Evolutionary conservation across 2,797 vertebrate species (phyloP), one percentile per base, ranked within the genome.

Genomic region (Notolabrus celidotus): DNA sequence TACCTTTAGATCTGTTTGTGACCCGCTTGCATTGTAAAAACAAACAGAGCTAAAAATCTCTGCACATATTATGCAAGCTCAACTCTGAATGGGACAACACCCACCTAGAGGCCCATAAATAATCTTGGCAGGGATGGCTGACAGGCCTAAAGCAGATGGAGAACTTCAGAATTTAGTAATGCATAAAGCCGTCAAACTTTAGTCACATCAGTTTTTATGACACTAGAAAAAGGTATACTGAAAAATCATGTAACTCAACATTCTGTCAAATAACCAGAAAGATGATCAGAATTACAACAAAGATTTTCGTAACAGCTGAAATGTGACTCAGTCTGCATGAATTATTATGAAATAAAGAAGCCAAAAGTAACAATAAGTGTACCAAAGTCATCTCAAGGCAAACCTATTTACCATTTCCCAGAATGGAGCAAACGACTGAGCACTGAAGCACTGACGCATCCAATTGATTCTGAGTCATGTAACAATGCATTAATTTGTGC

Each of bases 51-150:
- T 47, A 5, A 47, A 47, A 47, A 25, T 47, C 46, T 45, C 22
- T 14, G 10, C 20, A 12, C 10, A 23, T 45, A 25, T 47, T 47
- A 47, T 47, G 23, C 46, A 25, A 47, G 45, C 46, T 25, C 46
- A 47, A 47, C 45, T 25, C 45, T 47, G 45, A 47, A 25, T 23
- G 45, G 45, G 45, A 47, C 22, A 14, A 25, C 14, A 14, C 46
- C 46, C 47, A 25, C 46, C 46, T 47, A 15, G 46, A 16, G 46
- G 23, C 46, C 46, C 23, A 47, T 47, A 25, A 16, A 27, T 9
- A 25, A 47, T 47, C 23, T 47, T 47, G 46, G 46, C 46, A 16
- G 46, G 46, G 20, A 47, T 15, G 23, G 46, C 46, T 47, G 23
- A 25, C 46, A 14, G 10, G 22, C 46, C 46, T 25, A 46, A 47